Percentiles rank a stretch among this genome's conserved stretches.
These are phyloP conservation scores for Brotula barbata DNA, from an alignment of 2,797 vertebrate genomes.

Conservation along the genomic window DNA sequence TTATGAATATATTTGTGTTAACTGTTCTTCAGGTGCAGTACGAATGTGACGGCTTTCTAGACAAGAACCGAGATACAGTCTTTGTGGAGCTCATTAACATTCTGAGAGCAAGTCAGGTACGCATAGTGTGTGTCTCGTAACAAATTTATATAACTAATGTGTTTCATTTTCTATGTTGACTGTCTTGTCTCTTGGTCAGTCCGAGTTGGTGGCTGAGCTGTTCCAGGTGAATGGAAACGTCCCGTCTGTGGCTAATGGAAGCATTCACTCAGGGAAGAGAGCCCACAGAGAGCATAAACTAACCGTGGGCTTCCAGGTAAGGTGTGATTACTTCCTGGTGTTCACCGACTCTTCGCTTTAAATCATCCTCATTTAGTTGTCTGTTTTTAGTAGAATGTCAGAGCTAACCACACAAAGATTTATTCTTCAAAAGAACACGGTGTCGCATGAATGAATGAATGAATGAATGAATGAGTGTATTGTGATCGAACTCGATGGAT, in stretches of 20 bases:
- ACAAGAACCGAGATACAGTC: conserved; percentile 83
- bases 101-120: conserved; percentile 83
- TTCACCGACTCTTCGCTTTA: too few relatives aligned
- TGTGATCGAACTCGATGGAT: too few relatives aligned
- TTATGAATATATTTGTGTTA: not conserved
- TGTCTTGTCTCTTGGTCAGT: conserved; percentile 63
- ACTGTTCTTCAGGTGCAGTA: conserved; percentile 76
- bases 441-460: too few relatives aligned
- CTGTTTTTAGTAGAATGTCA: not conserved
- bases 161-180: too few relatives aligned
- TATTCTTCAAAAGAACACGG: too few relatives aligned
- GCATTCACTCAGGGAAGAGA: conserved; percentile 70
- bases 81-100: conserved; percentile 84
- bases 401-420: too few relatives aligned
- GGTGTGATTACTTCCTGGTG: not conserved
- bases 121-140: too few relatives aligned
- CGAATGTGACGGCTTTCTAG: conserved; percentile 79
- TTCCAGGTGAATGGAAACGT: conserved; percentile 75
- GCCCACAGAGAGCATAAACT: conserved; percentile 77
- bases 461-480: too few relatives aligned
- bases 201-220: conserved; percentile 81
- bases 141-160: too few relatives aligned
- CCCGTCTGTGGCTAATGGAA: conserved; percentile 61
- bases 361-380: too few relatives aligned
- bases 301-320: conserved; percentile 82